Evolutionary conservation across 2,888 invertebrate genomes (phyloP).

Genomic region (Eupsilia transversa): DNA sequence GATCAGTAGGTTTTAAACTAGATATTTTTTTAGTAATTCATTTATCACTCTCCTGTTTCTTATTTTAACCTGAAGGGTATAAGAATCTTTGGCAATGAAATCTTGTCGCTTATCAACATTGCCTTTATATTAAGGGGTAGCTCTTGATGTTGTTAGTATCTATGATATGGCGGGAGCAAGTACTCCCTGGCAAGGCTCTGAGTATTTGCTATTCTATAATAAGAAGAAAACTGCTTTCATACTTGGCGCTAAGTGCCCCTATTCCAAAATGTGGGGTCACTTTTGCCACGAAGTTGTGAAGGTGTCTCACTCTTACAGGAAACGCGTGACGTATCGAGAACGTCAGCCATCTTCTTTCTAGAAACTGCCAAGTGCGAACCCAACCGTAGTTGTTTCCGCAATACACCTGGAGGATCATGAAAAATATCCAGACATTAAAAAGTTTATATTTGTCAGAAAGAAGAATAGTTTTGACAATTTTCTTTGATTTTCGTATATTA

Average conservation of each 20-base stretch:
- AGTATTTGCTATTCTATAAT: not conserved
- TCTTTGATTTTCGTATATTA: not conserved
- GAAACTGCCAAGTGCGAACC: slow-evolving; percentile 85
- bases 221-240: not conserved
- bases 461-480: not conserved
- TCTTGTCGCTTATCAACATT: not conserved
- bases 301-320: slow-evolving; percentile 79
- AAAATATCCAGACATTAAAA: slow-evolving; percentile 1
- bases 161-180: not conserved
- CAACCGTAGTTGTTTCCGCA: slow-evolving; percentile 77
- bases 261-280: slow-evolving; percentile 73
- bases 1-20: not conserved
- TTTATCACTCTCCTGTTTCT: not conserved
- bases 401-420: slow-evolving; percentile 74
- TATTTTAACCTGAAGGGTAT: not conserved
- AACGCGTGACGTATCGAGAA: slow-evolving; percentile 83
- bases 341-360: slow-evolving; percentile 82
- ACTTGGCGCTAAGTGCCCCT: slow-evolving; percentile 74
- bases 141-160: not conserved
- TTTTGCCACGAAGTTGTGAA: slow-evolving; percentile 71
- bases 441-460: not conserved
- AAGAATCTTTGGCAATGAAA: not conserved
- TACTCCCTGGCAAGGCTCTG: not conserved
- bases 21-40: not conserved
- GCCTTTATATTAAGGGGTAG: not conserved